These are phyloP conservation scores for Philotrypesis tridentata DNA, from an alignment of 1,140 invertebrate genomes.

Conservation along the genomic window DNA sequence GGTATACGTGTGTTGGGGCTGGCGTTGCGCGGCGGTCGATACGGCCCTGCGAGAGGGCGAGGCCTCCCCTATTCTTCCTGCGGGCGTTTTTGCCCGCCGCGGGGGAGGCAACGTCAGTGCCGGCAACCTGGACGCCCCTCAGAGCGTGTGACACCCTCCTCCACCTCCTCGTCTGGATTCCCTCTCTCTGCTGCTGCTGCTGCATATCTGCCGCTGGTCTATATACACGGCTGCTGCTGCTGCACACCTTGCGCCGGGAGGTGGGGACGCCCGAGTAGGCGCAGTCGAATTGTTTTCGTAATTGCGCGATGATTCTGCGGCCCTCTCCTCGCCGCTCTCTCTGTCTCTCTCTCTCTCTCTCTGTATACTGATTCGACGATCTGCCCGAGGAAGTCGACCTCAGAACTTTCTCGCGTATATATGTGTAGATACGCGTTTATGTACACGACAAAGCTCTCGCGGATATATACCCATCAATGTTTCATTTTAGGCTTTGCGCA, in stretches of 20 bases:
- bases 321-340: neutral
- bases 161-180: conserved; percentile 40
- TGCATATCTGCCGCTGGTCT: conserved; percentile 20
- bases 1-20: neutral
- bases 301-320: neutral
- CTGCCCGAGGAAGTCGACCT: too few relatives aligned
- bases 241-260: neutral
- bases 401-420: too few relatives aligned
- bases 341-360: too few relatives aligned
- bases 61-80: conserved; percentile 69
- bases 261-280: neutral
- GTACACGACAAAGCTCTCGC: too few relatives aligned
- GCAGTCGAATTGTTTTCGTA: conserved; percentile 10
- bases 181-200: conserved; percentile 45
- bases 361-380: neutral
- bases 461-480: too few relatives aligned
- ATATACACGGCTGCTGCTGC: neutral
- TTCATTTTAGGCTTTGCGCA: too few relatives aligned
- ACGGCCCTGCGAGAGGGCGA: conserved; percentile 63
- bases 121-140: conserved; percentile 38
- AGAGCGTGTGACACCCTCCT: conserved; percentile 47
- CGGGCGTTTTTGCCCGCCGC: conserved; percentile 67
- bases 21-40: conserved; percentile 62
- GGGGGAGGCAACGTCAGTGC: conserved; percentile 50
- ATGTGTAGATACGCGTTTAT: too few relatives aligned